Evolutionary conservation across 2,113 vertebrate genomes (phyloP), one percentile per base, ranked within the genome.

Genomic region (Stegastes partitus): DNA sequence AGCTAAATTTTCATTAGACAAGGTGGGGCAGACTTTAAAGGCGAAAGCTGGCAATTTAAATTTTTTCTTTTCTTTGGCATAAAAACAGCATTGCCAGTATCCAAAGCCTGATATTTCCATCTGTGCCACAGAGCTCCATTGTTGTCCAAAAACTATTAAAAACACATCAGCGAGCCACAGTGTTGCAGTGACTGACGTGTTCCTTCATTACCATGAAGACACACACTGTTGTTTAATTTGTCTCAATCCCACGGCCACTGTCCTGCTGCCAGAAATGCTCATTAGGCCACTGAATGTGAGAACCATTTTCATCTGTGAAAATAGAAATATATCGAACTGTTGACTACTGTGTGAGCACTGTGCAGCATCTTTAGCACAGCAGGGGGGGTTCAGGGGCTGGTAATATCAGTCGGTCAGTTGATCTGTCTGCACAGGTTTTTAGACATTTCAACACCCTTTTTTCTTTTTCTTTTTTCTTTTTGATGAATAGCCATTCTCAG

Each of bases 1-100:
- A 26, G 23, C 44, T 54, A 55, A 31, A 42, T 71, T 61, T 69
- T 64, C 50, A 47, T 58, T 26, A 25, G 19, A n/a, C 68, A 8
- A 4, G 1, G 9, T 25, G 51, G 12, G 12, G 21, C 18, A 22
- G 3, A 7, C 55, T 55, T n/a, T 47, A 44, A 51, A 50, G 11
- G 47, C 59, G 0, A 49, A 42, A 9, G 15, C 26, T 31, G 15
- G 10, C 21, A 68, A 15, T 12, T 7, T 34, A n/a, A n/a, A n/a
- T 25, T 25, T 39, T n/a, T 42, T 55, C 22, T 56, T 37, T 50
- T 22, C 19, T 19, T 49, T n/a, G 16, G 51, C 42, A 57, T 34
- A 31, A 55, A 65, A 45, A 59, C 54, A 42, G 4, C 16, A 21
- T 21, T 3, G 47, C 11, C 39, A 42, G 39, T 14, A 53, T 14